Evolutionary conservation across 1,140 invertebrate genomes (phyloP), one percentile per base, ranked within the genome.

Genomic region (Gonioctena quinquepunctata): DNA sequence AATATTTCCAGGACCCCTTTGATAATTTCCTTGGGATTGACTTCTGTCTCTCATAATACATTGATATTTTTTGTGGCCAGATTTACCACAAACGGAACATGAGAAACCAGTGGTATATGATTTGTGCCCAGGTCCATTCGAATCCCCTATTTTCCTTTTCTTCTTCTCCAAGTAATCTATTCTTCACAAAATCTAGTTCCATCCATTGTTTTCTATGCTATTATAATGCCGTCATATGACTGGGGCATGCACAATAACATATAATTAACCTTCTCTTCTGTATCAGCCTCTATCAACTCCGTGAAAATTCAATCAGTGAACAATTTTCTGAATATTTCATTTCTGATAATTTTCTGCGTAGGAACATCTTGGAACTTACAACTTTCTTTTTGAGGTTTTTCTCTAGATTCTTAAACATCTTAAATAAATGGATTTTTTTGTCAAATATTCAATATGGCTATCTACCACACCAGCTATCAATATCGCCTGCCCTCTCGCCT

Each of bases 351-450:
- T 56, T 33, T 67, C 52, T 68, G 57, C 33, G 22, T 28, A 57
- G 21, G 28, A 57, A 67, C 33, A 67, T 6, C 25, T 52, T 49
- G 13, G 49, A 56, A 21, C 65, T 23, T 3, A 67, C 65, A 18
- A 27, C 65, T 7, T 62, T 62, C 21, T 62, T 62, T 27, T 68
- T 68, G 33, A 68, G 61, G 21, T 60, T 68, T 5, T 60, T 4
- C 49, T 68, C 56, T 61, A 68, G 42, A 60, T 61, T 68, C 42
- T 61, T 42, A 11, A 23, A 68, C 56, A 60, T 68, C 8, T 28
- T 8, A 8, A 13, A 42, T 28, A 28, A 8, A 8, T 8, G 4
- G 16, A 8, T n/a, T 19, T 21, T 6, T 64, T 56, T 48, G 5
- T 64, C 3, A 28, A 26, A 5, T 56, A 42, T 28, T 48, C 6